Base-by-base conservation (phyloP, 2,888 invertebrate species). In the Tromatobia lineatoria region DNA sequence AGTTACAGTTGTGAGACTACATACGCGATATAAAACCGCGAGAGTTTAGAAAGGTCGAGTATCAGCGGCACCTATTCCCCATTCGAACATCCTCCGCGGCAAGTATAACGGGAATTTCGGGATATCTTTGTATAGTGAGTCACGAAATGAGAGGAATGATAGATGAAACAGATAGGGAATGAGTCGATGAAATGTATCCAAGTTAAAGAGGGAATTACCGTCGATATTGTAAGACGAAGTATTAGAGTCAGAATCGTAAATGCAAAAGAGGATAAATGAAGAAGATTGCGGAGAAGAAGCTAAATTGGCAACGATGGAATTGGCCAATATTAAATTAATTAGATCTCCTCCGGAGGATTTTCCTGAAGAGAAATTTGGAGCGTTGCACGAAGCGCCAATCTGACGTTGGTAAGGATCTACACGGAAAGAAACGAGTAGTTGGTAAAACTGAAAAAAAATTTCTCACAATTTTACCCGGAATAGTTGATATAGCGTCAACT, bases 281-380 rank as follows among this genome's bases (percentile, higher is more conserved):
- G 15, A 64, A 78, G 75, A 83, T 71, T 71, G 71, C 23, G 42
- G 74, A 57, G 67, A 71, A 57, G 61, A 75, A 78, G 74, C 70
- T 45, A 78, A 81, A 84, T 84, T 84, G 80, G 73, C 78, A 15
- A 78, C 47, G 52, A 54, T 74, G 70, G 77, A 74, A 84, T 76
- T 80, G 69, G n/a, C 18, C n/a, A 4, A 25, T 7, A 11, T 4
- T 8, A 42, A 42, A 66, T 2, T 25, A 15, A 47, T 47, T 47
- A 2, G 3, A 29, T 29, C 3, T 29, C 29, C 3, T 29, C 29
- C 29, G 29, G 3, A 3, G 13, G 11, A n/a, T 47, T 4, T n/a
- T 10, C 10, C 38, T 10, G 0, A 10, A 6, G 38, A 8, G 10
- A 38, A 47, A 47, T 47, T 47, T 23, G 38, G 25, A 69, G 38